Base-by-base conservation (phyloP, 2,888 invertebrate species). In the Dicyrtomina minuta region DNA sequence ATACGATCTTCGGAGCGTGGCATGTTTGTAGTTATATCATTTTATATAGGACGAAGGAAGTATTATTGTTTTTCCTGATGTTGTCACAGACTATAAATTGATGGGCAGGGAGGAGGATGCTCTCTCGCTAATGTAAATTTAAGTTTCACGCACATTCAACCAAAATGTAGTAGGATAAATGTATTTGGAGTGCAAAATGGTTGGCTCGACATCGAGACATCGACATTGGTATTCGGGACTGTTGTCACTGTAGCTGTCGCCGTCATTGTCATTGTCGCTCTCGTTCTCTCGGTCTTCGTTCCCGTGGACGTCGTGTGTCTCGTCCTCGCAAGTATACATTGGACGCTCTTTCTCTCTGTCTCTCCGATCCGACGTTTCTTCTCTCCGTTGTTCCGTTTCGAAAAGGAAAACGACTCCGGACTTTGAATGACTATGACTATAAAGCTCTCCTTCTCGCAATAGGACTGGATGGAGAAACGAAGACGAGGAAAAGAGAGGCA, bases 41-140 rank as follows among this genome's bases (percentile, higher is more conserved):
- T 33, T 8, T 33, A 5, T 33, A 8, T 33, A 33, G 33, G 33
- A 33, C 33, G 33, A 8, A 51, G 41, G 60, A 17, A 43, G 46
- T 44, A 60, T 60, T 43, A 60, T 60, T 60, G 60, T 60, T 60
- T 60, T 44, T 60, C 43, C 20, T 60, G 60, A 43, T 44, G 44
- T 24, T 43, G 60, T 60, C 60, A 60, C 41, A 22, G 44, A 60
- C 41, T 60, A 60, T 60, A 60, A 60, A 60, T 60, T 60, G 60
- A 60, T 33, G 44, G 60, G n/a, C 26, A 3, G 17, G 12, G 56
- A 56, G 56, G 27, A 56, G 26, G 56, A 59, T 20, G 59, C 59
- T 12, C 12, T 12, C 12, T 2, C 17, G 22, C 17, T 59, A 59
- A 59, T 59, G 59, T 59, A 39, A 59, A 39, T 59, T 39, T 59